Evolutionary conservation across 2,797 vertebrate genomes (phyloP).

Genomic region (Esox masquinongy): DNA sequence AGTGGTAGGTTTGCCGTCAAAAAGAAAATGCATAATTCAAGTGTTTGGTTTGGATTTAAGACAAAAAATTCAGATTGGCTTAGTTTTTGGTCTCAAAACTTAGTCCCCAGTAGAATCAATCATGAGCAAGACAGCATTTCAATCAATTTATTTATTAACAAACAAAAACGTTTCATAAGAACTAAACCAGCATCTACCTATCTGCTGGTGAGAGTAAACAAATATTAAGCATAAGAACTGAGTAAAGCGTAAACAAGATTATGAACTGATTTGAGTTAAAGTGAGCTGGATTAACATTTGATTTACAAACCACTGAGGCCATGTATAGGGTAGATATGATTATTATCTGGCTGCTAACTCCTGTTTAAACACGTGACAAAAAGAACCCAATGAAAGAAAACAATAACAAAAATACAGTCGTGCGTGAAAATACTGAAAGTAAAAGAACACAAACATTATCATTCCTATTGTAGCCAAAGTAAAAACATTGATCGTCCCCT

Average conservation of each 20-base stretch:
- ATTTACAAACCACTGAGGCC: not conserved
- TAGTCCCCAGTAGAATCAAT: not conserved
- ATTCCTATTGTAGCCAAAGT: not conserved
- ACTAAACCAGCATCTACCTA: not conserved
- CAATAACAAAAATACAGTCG: not conserved
- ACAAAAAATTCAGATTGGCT: not conserved
- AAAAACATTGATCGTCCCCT: constrained; percentile 6
- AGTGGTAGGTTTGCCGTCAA: too few relatives aligned
- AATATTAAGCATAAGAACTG: constrained; percentile 3
- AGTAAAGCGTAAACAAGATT: constrained; percentile 1
- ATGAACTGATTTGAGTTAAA: constrained; percentile 4
- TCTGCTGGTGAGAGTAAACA: constrained; percentile 7
- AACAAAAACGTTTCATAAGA: constrained; percentile 3
- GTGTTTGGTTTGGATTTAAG: not conserved
- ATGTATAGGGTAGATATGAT: not conserved
- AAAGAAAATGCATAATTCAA: not conserved
- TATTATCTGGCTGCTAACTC: not conserved
- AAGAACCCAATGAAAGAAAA: not conserved
- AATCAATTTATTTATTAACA: not conserved
- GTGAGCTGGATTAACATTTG: constrained; percentile 1
- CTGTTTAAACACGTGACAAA: not conserved
- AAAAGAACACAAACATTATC: not conserved
- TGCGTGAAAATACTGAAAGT: not conserved
- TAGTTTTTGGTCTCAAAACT: not conserved
- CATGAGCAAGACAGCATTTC: not conserved